Base-by-base conservation (phyloP, 2,797 vertebrate genomes). In the Lemur catta region DNA sequence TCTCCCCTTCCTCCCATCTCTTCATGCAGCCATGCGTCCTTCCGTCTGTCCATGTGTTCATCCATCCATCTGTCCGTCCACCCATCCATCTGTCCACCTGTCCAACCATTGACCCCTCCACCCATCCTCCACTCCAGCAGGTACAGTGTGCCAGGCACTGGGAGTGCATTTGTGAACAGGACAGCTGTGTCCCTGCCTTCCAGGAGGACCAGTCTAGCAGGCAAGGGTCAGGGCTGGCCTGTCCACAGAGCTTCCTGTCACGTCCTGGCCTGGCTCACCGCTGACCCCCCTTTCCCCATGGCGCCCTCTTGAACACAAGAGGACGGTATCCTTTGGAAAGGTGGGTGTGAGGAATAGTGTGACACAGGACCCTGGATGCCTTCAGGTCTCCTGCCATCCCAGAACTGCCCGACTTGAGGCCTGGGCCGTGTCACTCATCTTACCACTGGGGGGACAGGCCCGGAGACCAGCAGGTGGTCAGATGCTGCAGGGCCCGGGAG, bases 41-140 rank as follows among this genome's bases (percentile, higher is more conserved):
- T 41, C 24, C 18, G 4, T 67, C 5, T 6, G 0, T 65, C 30
- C 2, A 9, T 18, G 0, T 30, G 0, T 28, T 11, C 3, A 0
- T 82, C 7, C 3, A 11, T 9, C 12, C 43, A 4, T 35, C 26
- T 20, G 18, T 33, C 72, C 4, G 20, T 24, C 50, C 26, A 8
- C 3, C 50, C n/a, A 50, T 50, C 50, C 22, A n/a, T n/a, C 26
- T 20, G 18, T 33, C 72, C 4, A 20, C 5, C 35, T 7, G 15
- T 6, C n/a, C 9, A 15, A 18, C 0, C 15, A 6, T 30, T 7
- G 20, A 43, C 33, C 59, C 41, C 11, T 24, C 50, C 26, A 8
- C 3, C 50, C n/a, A 50, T 50, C 50, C 22, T 79, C 69, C 10
- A 10, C 3, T 50, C 65, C 28, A 24, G 0, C 35, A 22, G 11